phyloP scores from a whole-genome alignment of 1,140 invertebrate genomes.

The Hermetia illucens region DNA sequence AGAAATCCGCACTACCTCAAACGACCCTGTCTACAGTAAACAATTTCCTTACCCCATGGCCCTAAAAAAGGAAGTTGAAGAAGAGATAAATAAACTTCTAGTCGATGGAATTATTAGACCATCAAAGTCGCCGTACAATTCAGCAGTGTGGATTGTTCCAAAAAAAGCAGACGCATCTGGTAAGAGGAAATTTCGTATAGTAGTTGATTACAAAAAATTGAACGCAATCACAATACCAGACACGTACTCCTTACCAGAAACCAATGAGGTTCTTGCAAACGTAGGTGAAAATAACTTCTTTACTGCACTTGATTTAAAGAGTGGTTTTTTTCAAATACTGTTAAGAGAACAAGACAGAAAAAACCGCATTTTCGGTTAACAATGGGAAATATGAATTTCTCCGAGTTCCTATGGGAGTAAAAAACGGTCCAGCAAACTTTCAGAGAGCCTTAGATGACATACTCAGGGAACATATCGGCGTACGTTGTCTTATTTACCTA shows the following conservation, averaged over 20 bases:
- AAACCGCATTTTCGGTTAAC: slow-evolving; percentile 24
- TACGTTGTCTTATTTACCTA: slow-evolving; percentile 8
- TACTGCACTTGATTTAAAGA: slow-evolving; percentile 28
- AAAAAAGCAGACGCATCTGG: too few species aligned
- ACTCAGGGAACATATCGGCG: slow-evolving; percentile 3
- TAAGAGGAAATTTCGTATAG: slow-evolving; percentile 16
- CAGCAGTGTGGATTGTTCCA: not conserved
- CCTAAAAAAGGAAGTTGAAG: too few species aligned
- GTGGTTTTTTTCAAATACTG: slow-evolving; percentile 33
- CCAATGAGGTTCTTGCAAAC: slow-evolving; percentile 30
- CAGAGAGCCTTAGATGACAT: slow-evolving; percentile 24
- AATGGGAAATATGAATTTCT: slow-evolving; percentile 26
- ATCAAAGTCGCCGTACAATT: slow-evolving; percentile 1
- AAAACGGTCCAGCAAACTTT: slow-evolving; percentile 26
- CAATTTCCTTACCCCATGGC: too few species aligned
- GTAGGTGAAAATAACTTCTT: slow-evolving; percentile 26
- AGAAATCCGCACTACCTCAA: too few species aligned
- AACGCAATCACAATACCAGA: slow-evolving; percentile 24
- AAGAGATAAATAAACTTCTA: slow-evolving; percentile 13
- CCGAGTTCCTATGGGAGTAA: slow-evolving; percentile 24
- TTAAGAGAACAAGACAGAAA: slow-evolving; percentile 16
- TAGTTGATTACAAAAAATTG: slow-evolving; percentile 17
- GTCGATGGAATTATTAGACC: slow-evolving; percentile 15
- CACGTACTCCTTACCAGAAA: slow-evolving; percentile 34
- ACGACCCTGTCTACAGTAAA: too few species aligned